phyloP scores from a whole-genome alignment of 1,140 invertebrate species.

The Apis florea region DNA sequence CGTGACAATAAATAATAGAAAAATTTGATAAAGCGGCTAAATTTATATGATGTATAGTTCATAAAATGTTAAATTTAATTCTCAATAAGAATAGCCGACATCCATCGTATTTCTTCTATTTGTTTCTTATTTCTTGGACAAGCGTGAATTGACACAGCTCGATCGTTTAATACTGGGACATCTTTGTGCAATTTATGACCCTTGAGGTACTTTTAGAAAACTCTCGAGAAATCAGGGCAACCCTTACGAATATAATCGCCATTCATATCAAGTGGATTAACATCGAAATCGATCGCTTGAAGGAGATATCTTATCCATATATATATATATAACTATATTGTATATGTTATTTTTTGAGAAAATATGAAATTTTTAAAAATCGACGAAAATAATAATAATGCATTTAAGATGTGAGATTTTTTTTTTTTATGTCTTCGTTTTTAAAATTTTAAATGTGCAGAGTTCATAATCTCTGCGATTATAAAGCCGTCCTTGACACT shows the following conservation, averaged over 20 bases:
- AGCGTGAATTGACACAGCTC: background rate
- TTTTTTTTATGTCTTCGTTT: background rate
- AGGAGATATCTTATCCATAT: background rate
- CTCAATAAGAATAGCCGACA: background rate
- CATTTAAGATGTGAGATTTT: too few relatives aligned
- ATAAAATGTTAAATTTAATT: background rate
- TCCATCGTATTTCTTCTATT: background rate
- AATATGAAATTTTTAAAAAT: too few relatives aligned
- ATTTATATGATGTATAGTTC: background rate
- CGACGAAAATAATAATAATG: background rate
- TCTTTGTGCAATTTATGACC: background rate
- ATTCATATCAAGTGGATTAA: background rate
- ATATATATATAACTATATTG: background rate
- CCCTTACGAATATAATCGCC: constrained; percentile 13
- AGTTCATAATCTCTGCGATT: background rate
- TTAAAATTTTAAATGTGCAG: background rate
- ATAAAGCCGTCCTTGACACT: constrained; percentile 37
- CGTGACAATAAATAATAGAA: background rate
- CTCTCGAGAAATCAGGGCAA: constrained; percentile 14
- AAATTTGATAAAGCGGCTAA: background rate
- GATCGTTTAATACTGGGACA: background rate
- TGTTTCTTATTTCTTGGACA: background rate
- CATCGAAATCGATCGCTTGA: constrained; percentile 20
- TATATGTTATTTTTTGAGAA: background rate
- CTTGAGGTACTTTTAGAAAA: constrained; percentile 16